Percentiles rank a stretch among this genome's conserved stretches.
Conservation (phyloP, 2,888 invertebrate species). For the Eupithecia vulgata region DNA sequence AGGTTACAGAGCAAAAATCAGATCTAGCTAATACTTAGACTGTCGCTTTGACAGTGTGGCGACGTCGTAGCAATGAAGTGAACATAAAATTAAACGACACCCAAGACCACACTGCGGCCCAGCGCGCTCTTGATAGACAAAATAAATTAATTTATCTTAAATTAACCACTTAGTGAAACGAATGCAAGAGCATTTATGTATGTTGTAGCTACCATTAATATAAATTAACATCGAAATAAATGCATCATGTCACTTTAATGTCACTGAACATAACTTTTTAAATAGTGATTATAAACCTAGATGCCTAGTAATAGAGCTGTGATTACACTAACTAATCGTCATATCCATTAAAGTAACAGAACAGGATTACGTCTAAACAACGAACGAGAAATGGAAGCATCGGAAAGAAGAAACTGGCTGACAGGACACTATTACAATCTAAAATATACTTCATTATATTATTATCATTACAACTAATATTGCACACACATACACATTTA, state of each 20-base stretch:
- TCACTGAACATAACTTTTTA: slow-evolving; percentile 77
- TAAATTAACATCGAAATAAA: slow-evolving; percentile 83
- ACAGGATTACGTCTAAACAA: slow-evolving; percentile 65
- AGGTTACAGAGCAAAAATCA: slow-evolving; percentile 68
- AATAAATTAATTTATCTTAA: slow-evolving; percentile 78
- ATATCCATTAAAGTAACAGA: slow-evolving; percentile 65
- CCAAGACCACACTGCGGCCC: slow-evolving; percentile 58
- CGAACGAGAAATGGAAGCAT: slow-evolving; percentile 71
- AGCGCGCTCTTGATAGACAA: slow-evolving; percentile 57
- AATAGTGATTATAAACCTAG: slow-evolving; percentile 75
- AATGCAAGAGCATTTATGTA: slow-evolving; percentile 78
- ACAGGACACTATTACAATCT: slow-evolving; percentile 58
- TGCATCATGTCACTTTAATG: slow-evolving; percentile 83
- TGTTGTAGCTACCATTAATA: slow-evolving; percentile 82
- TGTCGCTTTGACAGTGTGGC: slow-evolving; percentile 62
- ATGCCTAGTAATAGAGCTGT: slow-evolving; percentile 75
- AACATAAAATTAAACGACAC: slow-evolving; percentile 56
- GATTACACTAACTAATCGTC: slow-evolving; percentile 81
- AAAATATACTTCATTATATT: slow-evolving; percentile 71
- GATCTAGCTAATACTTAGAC: slow-evolving; percentile 73
- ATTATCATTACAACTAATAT: slow-evolving; percentile 80
- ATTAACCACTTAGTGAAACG: slow-evolving; percentile 75
- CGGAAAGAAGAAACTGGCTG: slow-evolving; percentile 45
- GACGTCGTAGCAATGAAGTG: slow-evolving; percentile 52
- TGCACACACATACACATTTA: slow-evolving; percentile 84